These are phyloP conservation scores for Arctopsyche grandis DNA, from an alignment of 1,140 invertebrate genomes.

Conservation along the genomic window DNA sequence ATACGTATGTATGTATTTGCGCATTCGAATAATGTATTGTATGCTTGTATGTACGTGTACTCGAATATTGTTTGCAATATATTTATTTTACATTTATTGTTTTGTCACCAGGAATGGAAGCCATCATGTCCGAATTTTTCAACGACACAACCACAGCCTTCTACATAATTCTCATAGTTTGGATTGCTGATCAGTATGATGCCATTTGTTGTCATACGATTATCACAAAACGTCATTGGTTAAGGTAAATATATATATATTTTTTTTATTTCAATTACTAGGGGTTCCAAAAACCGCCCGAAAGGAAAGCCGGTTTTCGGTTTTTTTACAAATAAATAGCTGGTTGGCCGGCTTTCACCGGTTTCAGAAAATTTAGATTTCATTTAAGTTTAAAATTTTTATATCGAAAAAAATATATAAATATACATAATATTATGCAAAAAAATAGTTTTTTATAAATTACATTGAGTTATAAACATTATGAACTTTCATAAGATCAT, in stretches of 20 bases:
- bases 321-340: no score
- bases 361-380: no score
- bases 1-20: not conserved
- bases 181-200: constrained; percentile 99
- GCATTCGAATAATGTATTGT: not conserved
- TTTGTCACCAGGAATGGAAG: constrained; percentile 95
- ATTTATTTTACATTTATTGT: not conserved
- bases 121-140: constrained; percentile 99
- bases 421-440: no score
- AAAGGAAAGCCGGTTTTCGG: no score
- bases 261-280: not conserved
- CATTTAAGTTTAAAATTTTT: no score
- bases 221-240: constrained; percentile 96
- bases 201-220: constrained; percentile 96
- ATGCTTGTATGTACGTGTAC: not conserved
- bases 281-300: no score
- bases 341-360: no score
- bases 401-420: no score
- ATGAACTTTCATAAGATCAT: no score
- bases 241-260: constrained; percentile 77
- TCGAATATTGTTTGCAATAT: not conserved
- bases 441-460: no score
- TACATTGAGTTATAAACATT: no score
- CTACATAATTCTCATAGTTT: constrained; percentile 98
- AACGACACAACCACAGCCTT: constrained; percentile 98